Evolutionary conservation across 1,140 invertebrate species (phyloP).

Genomic region (Acyrthosiphon pisum): DNA sequence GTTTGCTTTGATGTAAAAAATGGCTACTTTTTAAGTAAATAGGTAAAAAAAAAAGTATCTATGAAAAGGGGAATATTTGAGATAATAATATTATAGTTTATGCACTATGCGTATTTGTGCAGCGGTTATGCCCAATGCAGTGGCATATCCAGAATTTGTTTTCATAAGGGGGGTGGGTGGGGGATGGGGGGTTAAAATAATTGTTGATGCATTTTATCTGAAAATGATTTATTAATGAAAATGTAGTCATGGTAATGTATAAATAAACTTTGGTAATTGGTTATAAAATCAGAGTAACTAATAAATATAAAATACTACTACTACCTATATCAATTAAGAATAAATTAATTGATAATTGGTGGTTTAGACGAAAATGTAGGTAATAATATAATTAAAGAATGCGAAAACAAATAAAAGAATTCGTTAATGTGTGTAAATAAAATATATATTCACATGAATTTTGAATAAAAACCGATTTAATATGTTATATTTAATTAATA

Average conservation of each 20-base stretch:
- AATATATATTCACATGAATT: background rate
- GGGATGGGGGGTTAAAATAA: too few species aligned
- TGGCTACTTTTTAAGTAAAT: too few species aligned
- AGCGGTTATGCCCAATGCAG: background rate
- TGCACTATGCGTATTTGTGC: background rate
- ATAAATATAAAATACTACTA: background rate
- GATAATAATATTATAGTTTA: background rate
- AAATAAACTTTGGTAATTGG: background rate
- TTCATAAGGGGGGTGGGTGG: too few species aligned
- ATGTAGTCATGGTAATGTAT: background rate
- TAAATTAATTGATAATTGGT: background rate
- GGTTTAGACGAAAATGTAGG: background rate
- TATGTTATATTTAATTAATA: background rate
- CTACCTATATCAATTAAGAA: background rate
- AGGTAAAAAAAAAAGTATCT: background rate
- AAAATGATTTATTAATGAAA: too few species aligned
- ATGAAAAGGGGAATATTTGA: background rate
- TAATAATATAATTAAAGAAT: background rate
- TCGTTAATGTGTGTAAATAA: background rate
- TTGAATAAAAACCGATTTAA: background rate
- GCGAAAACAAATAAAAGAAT: background rate
- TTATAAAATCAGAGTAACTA: too few species aligned
- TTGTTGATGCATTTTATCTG: too few species aligned
- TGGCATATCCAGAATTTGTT: too few species aligned
- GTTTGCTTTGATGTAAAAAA: too few species aligned